Percentiles rank a stretch among this genome's conserved stretches.
phyloP scores from a whole-genome alignment of 2,888 invertebrate genomes.

The Mesorhabditis spiculigera region DNA sequence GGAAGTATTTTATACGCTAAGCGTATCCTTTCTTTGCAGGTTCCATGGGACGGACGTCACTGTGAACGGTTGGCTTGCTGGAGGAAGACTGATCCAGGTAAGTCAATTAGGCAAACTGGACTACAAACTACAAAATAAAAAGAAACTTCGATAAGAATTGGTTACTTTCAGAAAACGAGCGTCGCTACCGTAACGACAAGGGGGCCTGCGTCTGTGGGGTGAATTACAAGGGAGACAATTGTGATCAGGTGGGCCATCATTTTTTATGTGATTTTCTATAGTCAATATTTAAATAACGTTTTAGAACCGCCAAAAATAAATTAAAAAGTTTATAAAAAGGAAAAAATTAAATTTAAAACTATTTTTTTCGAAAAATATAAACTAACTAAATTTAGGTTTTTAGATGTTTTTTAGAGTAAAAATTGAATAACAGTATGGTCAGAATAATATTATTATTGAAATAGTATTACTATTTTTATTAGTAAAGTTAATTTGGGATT shows the following conservation, averaged over 20 bases:
- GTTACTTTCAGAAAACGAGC: constrained; percentile 14
- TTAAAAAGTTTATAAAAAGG: too few relatives aligned
- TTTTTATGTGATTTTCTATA: too few relatives aligned
- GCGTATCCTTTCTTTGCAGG: constrained; percentile 17
- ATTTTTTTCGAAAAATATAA: too few relatives aligned
- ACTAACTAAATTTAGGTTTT: too few relatives aligned
- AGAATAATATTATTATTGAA: too few relatives aligned
- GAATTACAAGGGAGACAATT: constrained; percentile 46
- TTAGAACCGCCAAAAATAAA: too few relatives aligned
- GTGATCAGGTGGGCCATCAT: constrained; percentile 23
- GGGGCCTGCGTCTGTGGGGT: constrained; percentile 47
- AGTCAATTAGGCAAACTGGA: neutral
- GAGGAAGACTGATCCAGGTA: constrained; percentile 40
- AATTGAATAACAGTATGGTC: too few relatives aligned
- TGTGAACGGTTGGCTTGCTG: constrained; percentile 55
- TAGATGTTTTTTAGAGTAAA: too few relatives aligned
- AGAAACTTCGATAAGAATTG: constrained; percentile 8
- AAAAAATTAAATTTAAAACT: too few relatives aligned
- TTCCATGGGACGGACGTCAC: constrained; percentile 52
- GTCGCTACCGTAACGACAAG: constrained; percentile 27
- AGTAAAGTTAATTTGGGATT: too few relatives aligned
- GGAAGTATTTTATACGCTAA: neutral
- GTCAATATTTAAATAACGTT: too few relatives aligned
- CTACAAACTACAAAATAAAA: neutral
- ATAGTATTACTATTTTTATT: too few relatives aligned